A percentile compares a stretch with the other conserved stretches of the same genome.
phyloP scores from a whole-genome alignment of 2,888 invertebrate genomes.

The Aethes cnicana region DNA sequence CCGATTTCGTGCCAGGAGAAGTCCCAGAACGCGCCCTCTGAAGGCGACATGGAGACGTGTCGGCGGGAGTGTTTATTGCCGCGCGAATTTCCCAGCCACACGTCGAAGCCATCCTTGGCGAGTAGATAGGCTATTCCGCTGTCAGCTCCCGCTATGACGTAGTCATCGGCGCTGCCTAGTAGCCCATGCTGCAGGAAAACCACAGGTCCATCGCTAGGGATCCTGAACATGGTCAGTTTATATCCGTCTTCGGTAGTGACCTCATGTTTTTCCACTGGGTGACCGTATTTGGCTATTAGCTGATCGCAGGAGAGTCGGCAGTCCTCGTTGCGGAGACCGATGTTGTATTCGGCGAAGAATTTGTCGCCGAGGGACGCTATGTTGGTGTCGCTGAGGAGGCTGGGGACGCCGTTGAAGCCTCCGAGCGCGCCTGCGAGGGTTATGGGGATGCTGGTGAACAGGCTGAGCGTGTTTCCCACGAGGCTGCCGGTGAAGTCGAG shows the following conservation, averaged over 20 bases:
- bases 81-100: constrained; percentile 90
- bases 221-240: constrained; percentile 52
- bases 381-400: constrained; percentile 41
- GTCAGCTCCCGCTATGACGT: constrained; percentile 53
- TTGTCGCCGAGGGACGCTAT: constrained; percentile 39
- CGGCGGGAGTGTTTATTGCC: constrained; percentile 86
- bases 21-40: constrained; percentile 82
- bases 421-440: constrained; percentile 41
- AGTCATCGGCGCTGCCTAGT: constrained; percentile 62
- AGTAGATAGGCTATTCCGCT: constrained; percentile 69
- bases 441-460: constrained; percentile 39
- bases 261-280: constrained; percentile 48
- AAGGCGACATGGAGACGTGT: constrained; percentile 69
- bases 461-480: constrained; percentile 38
- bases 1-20: constrained; percentile 93
- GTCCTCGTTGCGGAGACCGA: constrained; percentile 52
- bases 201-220: constrained; percentile 51
- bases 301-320: constrained; percentile 43
- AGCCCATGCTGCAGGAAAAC: constrained; percentile 68
- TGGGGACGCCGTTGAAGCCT: constrained; percentile 37
- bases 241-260: constrained; percentile 60
- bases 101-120: constrained; percentile 85
- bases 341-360: constrained; percentile 42
- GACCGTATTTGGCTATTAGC: constrained; percentile 55
- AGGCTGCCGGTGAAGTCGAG: constrained; percentile 39